Evolutionary conservation across 2,113 vertebrate species (phyloP).

Genomic region (Scomber colias): DNA sequence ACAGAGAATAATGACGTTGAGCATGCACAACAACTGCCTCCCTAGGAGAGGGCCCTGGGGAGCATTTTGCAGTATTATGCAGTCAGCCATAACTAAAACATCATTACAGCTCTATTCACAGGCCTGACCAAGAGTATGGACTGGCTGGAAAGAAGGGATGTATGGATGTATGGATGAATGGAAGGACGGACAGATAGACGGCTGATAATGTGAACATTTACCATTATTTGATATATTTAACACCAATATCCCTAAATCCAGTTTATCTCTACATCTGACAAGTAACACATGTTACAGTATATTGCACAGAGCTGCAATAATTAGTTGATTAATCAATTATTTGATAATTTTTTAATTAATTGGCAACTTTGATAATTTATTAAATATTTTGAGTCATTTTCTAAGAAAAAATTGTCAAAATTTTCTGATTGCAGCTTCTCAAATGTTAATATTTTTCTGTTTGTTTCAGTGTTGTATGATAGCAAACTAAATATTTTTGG

Average conservation of each 20-base stretch:
- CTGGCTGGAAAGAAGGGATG: slow-evolving; percentile 30
- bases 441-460: too few relatives aligned
- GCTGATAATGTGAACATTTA: neutral
- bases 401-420: too few relatives aligned
- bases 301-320: neutral
- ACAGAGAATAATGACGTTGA: slow-evolving; percentile 80
- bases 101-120: slow-evolving; percentile 73
- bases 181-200: neutral
- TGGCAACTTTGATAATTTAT: too few relatives aligned
- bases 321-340: too few relatives aligned
- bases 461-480: too few relatives aligned
- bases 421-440: too few relatives aligned
- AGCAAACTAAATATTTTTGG: too few relatives aligned
- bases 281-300: neutral
- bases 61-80: slow-evolving; percentile 79
- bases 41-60: slow-evolving; percentile 67
- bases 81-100: slow-evolving; percentile 82
- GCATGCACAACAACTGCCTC: slow-evolving; percentile 77
- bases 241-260: neutral
- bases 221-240: neutral
- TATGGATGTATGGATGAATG: slow-evolving; percentile 12
- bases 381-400: too few relatives aligned
- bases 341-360: too few relatives aligned
- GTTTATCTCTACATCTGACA: neutral
- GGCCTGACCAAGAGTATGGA: slow-evolving; percentile 37